Conservation (phyloP, 2,888 invertebrate genomes). For the Dryobotodes eremita region DNA sequence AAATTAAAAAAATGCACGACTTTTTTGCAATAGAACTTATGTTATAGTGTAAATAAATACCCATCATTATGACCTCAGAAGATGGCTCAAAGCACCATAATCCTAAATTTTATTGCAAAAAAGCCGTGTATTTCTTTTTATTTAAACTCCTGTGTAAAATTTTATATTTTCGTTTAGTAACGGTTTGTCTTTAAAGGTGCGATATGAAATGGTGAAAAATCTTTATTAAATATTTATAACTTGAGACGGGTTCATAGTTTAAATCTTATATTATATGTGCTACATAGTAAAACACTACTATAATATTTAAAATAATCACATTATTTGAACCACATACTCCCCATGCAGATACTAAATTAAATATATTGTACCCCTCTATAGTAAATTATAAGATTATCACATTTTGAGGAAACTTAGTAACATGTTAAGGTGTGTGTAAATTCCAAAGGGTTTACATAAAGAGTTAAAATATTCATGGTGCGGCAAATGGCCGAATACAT, state of each 20-base stretch:
- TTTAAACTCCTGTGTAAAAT: too few species aligned
- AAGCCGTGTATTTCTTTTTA: too few species aligned
- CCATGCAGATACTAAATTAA: conserved; percentile 55
- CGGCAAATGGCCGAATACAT: background rate
- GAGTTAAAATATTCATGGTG: background rate
- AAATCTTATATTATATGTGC: conserved; percentile 12
- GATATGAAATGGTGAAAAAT: too few species aligned
- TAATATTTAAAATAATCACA: conserved; percentile 20
- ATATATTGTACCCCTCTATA: background rate
- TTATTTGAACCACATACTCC: conserved; percentile 60
- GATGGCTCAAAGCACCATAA: too few species aligned
- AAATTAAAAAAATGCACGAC: too few species aligned
- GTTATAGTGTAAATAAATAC: too few species aligned
- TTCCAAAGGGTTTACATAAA: background rate
- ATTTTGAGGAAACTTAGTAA: conserved; percentile 44
- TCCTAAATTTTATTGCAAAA: too few species aligned
- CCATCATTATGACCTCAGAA: too few species aligned
- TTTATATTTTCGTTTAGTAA: too few species aligned
- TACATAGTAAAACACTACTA: background rate
- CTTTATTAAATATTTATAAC: background rate
- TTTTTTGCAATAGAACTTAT: too few species aligned
- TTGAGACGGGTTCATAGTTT: background rate
- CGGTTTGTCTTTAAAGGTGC: too few species aligned
- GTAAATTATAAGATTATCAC: conserved; percentile 40
- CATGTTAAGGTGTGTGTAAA: conserved; percentile 16